Conservation (phyloP, 2,888 invertebrate genomes). For the Koerneria pararmatus region DNA sequence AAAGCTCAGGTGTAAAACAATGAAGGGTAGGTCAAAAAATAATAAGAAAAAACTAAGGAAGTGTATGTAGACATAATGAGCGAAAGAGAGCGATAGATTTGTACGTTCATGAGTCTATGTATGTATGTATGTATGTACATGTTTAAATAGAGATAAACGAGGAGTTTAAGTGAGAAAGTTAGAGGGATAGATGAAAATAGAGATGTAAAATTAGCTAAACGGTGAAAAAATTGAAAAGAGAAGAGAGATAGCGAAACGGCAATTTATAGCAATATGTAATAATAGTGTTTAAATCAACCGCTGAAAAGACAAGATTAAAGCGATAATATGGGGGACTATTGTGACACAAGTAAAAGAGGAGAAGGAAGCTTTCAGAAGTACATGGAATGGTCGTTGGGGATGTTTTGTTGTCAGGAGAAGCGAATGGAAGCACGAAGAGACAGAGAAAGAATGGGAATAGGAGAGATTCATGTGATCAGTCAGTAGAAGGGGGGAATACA, state of each 20-base stretch:
- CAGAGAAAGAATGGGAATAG: slow-evolving; percentile 2
- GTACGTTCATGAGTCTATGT: too few relatives aligned
- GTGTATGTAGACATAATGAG: too few relatives aligned
- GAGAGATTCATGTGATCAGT: neutral
- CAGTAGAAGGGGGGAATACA: neutral
- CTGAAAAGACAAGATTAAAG: neutral
- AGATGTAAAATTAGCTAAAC: neutral
- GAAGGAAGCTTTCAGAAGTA: neutral
- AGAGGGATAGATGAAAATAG: neutral
- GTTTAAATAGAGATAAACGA: too few relatives aligned
- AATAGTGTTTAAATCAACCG: neutral
- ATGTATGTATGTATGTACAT: too few relatives aligned
- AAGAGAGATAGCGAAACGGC: neutral
- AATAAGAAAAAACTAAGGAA: too few relatives aligned
- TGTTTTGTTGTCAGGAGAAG: neutral
- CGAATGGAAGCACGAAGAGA: neutral
- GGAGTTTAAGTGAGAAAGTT: neutral
- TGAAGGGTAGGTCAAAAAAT: too few relatives aligned
- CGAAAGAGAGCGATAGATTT: too few relatives aligned
- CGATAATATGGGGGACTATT: neutral
- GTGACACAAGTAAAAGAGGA: neutral
- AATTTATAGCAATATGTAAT: too few relatives aligned
- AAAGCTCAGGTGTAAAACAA: too few relatives aligned
- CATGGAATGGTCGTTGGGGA: neutral
- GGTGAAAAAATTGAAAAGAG: neutral